These are phyloP conservation scores for Pheosia gnoma DNA, from an alignment of 2,888 invertebrate genomes.

Conservation along the genomic window DNA sequence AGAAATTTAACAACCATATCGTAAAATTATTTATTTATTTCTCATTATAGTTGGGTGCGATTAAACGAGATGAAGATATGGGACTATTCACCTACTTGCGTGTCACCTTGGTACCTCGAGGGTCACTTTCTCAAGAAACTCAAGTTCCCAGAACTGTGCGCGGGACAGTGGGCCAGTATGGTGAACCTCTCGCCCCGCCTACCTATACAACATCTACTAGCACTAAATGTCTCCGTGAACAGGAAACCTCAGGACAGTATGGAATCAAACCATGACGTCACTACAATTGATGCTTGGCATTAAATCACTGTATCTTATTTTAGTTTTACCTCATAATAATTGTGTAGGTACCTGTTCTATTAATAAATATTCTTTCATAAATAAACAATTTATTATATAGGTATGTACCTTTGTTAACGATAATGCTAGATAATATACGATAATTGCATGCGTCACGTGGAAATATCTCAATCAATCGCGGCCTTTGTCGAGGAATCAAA, in stretches of 20 bases:
- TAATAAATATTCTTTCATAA: constrained; percentile 11
- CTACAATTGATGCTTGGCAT: constrained; percentile 68
- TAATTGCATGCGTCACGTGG: constrained; percentile 8
- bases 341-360: too few species aligned
- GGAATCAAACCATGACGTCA: constrained; percentile 74
- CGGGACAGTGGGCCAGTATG: constrained; percentile 92
- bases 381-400: constrained; percentile 18
- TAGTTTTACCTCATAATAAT: background rate
- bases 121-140: constrained; percentile 87
- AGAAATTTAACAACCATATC: too few species aligned
- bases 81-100: constrained; percentile 88
- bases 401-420: constrained; percentile 9
- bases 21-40: constrained; percentile 12
- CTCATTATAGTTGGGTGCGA: constrained; percentile 85
- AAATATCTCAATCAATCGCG: constrained; percentile 5
- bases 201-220: constrained; percentile 81
- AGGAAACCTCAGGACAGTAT: constrained; percentile 78
- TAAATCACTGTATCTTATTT: constrained; percentile 19
- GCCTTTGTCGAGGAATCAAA: constrained; percentile 17
- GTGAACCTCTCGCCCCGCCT: constrained; percentile 87
- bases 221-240: constrained; percentile 78
- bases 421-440: constrained; percentile 19
- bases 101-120: constrained; percentile 88
- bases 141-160: constrained; percentile 88
- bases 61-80: constrained; percentile 86